phyloP scores from a whole-genome alignment of 2,113 vertebrate species.

The Saguinus midas region DNA sequence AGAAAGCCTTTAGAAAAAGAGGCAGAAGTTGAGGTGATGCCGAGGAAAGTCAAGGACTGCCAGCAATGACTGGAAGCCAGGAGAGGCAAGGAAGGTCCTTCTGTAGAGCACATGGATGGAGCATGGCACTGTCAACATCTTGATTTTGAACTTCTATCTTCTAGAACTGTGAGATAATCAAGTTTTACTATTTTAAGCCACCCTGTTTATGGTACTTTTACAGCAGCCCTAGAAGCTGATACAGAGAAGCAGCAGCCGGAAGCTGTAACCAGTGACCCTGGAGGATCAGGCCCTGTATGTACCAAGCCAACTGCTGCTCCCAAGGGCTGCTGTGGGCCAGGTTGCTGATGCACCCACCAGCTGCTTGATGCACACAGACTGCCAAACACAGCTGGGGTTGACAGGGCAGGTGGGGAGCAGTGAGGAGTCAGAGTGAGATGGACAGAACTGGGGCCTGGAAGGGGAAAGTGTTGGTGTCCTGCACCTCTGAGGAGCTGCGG shows the following conservation, averaged over 20 bases:
- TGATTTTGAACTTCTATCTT: no score
- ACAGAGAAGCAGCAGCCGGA: not conserved
- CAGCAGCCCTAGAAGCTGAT: no score
- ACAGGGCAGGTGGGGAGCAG: not conserved
- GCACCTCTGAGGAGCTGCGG: not conserved
- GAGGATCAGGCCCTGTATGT: not conserved
- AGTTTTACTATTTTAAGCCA: no score
- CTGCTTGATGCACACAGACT: not conserved
- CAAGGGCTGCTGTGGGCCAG: not conserved
- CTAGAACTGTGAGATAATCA: not conserved
- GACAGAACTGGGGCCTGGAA: not conserved
- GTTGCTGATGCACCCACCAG: rapidly evolving
- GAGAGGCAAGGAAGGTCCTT: no score
- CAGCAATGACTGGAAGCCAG: not conserved
- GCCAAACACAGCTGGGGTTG: not conserved
- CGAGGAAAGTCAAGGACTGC: no score
- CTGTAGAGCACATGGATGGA: no score
- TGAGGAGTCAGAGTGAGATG: not conserved
- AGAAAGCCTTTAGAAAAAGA: not conserved
- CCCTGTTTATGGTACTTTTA: not conserved
- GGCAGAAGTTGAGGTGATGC: not conserved
- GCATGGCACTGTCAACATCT: not conserved
- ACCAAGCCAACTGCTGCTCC: not conserved
- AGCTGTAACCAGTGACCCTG: not conserved
- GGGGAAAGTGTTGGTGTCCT: not conserved